These are phyloP conservation scores for Galaxias olidus DNA, from an alignment of 2,797 vertebrate genomes.

Conservation along the genomic window DNA sequence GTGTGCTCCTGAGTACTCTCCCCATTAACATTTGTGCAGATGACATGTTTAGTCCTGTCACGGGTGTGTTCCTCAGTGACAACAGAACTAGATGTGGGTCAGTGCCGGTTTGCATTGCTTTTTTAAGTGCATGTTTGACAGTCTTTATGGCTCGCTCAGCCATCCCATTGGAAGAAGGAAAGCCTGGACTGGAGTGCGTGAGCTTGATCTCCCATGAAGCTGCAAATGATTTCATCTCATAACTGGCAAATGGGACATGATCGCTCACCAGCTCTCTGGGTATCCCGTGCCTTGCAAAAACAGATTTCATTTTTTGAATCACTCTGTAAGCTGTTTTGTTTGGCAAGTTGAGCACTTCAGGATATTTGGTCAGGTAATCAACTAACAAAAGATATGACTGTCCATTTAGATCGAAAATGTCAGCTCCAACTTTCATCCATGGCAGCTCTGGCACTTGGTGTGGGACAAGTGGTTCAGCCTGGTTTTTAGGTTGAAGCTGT, in stretches of 20 bases:
- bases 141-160: slow-evolving; percentile 23
- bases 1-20: slow-evolving; percentile 67
- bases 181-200: slow-evolving; percentile 22
- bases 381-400: slow-evolving; percentile 31
- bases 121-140: slow-evolving; percentile 27
- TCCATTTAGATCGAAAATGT: slow-evolving; percentile 37
- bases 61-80: slow-evolving; percentile 4
- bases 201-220: slow-evolving; percentile 20
- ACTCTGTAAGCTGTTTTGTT: slow-evolving; percentile 22
- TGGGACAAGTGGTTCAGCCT: slow-evolving; percentile 22
- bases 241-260: slow-evolving; percentile 27
- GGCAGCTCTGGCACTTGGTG: slow-evolving; percentile 25
- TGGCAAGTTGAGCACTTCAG: slow-evolving; percentile 20
- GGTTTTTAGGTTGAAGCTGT: slow-evolving; percentile 15
- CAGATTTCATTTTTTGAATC: slow-evolving; percentile 32
- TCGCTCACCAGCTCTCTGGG: slow-evolving; percentile 15
- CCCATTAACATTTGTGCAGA: slow-evolving; percentile 44
- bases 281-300: background rate
- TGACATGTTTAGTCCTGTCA: background rate
- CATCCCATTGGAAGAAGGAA: slow-evolving; percentile 7
- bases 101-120: background rate
- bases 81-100: background rate
- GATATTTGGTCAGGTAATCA: slow-evolving; percentile 37
- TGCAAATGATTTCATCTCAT: slow-evolving; percentile 26
- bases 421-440: slow-evolving; percentile 35